Conservation (phyloP, 35 echinoderm and acorn worm species). For the Apostichopus californicus region DNA sequence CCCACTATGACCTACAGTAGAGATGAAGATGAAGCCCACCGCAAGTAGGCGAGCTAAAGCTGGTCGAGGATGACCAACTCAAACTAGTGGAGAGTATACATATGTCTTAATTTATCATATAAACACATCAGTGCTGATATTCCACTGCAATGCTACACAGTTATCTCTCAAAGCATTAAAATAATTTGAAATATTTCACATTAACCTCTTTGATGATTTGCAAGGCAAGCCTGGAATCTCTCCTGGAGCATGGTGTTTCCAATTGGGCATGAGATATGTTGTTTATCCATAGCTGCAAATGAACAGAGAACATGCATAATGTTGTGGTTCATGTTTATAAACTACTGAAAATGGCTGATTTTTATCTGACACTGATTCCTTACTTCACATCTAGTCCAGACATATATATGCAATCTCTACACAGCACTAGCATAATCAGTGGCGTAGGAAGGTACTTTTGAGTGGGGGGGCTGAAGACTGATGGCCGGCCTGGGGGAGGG, state of each 20-base stretch:
- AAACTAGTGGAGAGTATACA: not conserved
- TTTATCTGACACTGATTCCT: too few relatives aligned
- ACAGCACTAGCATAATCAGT: too few relatives aligned
- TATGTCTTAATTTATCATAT: not conserved
- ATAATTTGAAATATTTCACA: not conserved
- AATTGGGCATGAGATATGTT: not conserved
- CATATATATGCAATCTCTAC: too few relatives aligned
- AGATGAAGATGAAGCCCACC: not conserved
- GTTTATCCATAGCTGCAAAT: not conserved
- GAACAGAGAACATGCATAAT: not conserved
- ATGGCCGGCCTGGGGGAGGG: too few relatives aligned
- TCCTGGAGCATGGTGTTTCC: slow-evolving; percentile 19
- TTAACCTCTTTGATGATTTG: slow-evolving; percentile 13
- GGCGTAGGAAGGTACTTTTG: too few relatives aligned
- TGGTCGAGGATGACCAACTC: not conserved
- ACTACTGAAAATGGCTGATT: too few relatives aligned
- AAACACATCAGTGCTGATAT: too few relatives aligned
- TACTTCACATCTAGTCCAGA: too few relatives aligned
- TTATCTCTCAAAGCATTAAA: too few relatives aligned
- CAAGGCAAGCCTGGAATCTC: not conserved
- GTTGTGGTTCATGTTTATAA: not conserved
- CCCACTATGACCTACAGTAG: not conserved
- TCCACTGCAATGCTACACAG: too few relatives aligned
- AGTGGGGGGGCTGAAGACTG: too few relatives aligned
- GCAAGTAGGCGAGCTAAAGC: not conserved